Evolutionary conservation across 2,888 invertebrate genomes (phyloP).

Genomic region (Lasioglossum lativentre): DNA sequence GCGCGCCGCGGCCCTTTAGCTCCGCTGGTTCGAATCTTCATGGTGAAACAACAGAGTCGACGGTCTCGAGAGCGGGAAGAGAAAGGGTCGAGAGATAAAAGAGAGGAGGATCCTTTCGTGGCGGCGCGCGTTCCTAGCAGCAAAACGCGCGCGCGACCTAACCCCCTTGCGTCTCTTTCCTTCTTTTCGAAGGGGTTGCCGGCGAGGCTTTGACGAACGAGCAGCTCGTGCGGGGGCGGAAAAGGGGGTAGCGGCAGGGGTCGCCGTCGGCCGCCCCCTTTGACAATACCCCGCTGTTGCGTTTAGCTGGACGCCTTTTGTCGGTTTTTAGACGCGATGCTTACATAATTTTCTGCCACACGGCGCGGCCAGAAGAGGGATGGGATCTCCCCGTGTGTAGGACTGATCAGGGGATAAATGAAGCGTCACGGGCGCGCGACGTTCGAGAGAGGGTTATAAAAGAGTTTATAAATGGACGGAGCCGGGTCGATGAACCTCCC

Average conservation of each 20-base stretch:
- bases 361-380: constrained; percentile 56
- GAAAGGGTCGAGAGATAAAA: constrained; percentile 71
- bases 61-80: constrained; percentile 55
- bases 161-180: constrained; percentile 38
- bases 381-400: constrained; percentile 37
- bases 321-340: constrained; percentile 71
- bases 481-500: constrained; percentile 57
- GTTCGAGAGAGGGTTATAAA: constrained; percentile 53
- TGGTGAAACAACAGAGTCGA: constrained; percentile 61
- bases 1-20: constrained; percentile 56
- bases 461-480: constrained; percentile 60
- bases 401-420: constrained; percentile 68
- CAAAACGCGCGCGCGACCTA: constrained; percentile 60
- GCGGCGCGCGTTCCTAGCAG: constrained; percentile 52
- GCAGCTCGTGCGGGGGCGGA: constrained; percentile 21
- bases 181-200: constrained; percentile 66
- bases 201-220: constrained; percentile 67
- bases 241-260: not conserved
- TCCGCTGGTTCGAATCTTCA: constrained; percentile 54
- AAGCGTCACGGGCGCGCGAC: constrained; percentile 58
- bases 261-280: constrained; percentile 51
- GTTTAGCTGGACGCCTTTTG: constrained; percentile 68
- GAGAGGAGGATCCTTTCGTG: constrained; percentile 62
- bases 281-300: constrained; percentile 66
- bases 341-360: constrained; percentile 69